These are phyloP conservation scores for Lasiurus borealis DNA, from an alignment of 2,113 vertebrate species.

Conservation along the genomic window DNA sequence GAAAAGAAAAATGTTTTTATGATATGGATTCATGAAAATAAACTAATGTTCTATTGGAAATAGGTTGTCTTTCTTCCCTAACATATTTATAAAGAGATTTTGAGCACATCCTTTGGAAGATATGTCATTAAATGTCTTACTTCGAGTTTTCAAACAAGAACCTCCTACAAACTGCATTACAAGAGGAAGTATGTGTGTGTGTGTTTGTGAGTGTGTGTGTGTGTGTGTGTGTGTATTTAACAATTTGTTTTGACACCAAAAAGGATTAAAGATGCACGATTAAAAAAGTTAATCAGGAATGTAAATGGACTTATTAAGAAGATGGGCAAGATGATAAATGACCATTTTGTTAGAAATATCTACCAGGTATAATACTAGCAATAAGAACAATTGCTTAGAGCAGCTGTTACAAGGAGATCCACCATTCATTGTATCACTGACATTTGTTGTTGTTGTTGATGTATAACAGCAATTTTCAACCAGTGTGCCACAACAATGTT, in stretches of 20 bases:
- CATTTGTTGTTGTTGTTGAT: neutral
- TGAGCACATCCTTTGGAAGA: neutral
- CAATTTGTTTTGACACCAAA: neutral
- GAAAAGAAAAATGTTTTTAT: neutral
- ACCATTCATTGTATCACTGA: neutral
- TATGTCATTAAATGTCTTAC: neutral
- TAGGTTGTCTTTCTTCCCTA: neutral
- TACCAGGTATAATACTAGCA: neutral
- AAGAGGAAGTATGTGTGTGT: neutral
- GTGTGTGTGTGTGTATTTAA: neutral
- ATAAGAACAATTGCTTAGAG: neutral
- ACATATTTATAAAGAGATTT: neutral
- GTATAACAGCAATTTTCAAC: neutral
- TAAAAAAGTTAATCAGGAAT: neutral
- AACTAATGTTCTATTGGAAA: neutral
- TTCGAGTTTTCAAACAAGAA: neutral
- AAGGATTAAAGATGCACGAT: neutral
- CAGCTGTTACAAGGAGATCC: neutral
- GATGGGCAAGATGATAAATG: neutral
- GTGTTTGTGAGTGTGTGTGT: neutral
- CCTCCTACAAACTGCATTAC: neutral
- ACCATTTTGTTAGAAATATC: neutral
- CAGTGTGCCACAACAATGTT: neutral
- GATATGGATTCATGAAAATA: neutral
- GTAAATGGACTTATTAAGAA: neutral